Base-by-base conservation (phyloP, 37 sponge, comb jelly and placozoan genomes). In the Dysidea cf. avara region DNA sequence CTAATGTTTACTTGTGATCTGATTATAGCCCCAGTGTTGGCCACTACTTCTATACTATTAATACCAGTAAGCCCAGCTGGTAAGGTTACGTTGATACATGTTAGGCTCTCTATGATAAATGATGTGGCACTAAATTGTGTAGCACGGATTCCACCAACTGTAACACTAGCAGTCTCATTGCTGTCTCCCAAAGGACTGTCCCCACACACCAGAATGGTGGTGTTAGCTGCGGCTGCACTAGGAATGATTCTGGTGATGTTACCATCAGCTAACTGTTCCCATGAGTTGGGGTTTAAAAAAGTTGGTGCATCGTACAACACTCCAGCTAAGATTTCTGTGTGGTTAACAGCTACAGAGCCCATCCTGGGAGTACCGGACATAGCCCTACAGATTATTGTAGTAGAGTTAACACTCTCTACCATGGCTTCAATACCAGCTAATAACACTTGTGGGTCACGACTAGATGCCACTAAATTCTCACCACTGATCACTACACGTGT, bases 1-100 rank as follows among this genome's bases (percentile, higher is more conserved):
- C 69, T 53, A 61, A 88, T 78, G 54, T 31, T 11, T 9, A 53
- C 21, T 1, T 31, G 48, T 31, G 70, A 55, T 18, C 73, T 33
- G 6, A 91, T 84, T 0, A 81, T 3, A 34, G 87, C 82, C 28
- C 76, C 77, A 34, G 92, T 91, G 62, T 91, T 63, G 0, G 87
- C 46, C 17, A 53, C 60, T 7, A 76, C 20, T 36, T 25, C 21
- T 5, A 68, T 32, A 5, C n/a, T n/a, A n/a, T n/a, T n/a, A n/a
- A n/a, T n/a, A n/a, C n/a, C n/a, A n/a, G n/a, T n/a, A n/a, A n/a
- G n/a, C n/a, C n/a, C n/a, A n/a, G n/a, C n/a, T n/a, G n/a, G n/a
- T n/a, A n/a, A n/a, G n/a, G n/a, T n/a, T n/a, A n/a, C n/a, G n/a
- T n/a, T n/a, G n/a, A n/a, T n/a, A n/a, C n/a, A n/a, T n/a, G n/a